Base-by-base conservation (phyloP, 2,888 invertebrate genomes). In the Uropetala carovei region DNA sequence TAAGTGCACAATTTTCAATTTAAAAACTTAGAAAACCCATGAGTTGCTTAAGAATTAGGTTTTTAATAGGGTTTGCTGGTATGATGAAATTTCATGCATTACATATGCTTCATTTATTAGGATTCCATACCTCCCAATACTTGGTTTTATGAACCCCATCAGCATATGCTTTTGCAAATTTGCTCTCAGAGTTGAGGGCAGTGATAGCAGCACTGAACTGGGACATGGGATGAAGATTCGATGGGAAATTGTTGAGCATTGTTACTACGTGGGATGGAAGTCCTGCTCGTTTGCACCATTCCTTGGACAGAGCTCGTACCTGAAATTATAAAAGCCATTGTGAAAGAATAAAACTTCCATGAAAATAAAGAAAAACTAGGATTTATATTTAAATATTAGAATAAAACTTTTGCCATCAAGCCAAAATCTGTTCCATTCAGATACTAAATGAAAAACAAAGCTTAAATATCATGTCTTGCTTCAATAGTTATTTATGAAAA, bases 121-220 rank as follows among this genome's bases (percentile, higher is more conserved):
- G 18, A 16, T 58, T 18, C 43, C 94, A 93, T 93, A 96, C 96
- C 95, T 99, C 98, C 99, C 99, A 99, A 95, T 98, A 99, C 94
- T 97, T 97, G 92, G 97, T 96, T 95, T 99, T 99, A 95, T 97
- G 97, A 0, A 98, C 98, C 83, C 99, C 99, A 93, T 97, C 97
- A 18, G 97, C 95, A 95, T 99, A 99, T 0, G 99, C 99, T 95
- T 98, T 97, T 14, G 98, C 98, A 95, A 98, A 99, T 94, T 97
- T 97, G 94, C 98, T 98, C 95, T 99, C 99, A 94, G 97, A 98
- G 96, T 99, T 99, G 93, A 99, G 96, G 5, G 98, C 98, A 27
- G 98, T 98, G 93, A 99, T 97, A 57, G 99, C 99, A 1, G 98
- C 98, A 57, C 97, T 97, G 95, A 99, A 97, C 95, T 99, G 99